phyloP scores from a whole-genome alignment of 2,888 invertebrate genomes.

The Phalera bucephala region DNA sequence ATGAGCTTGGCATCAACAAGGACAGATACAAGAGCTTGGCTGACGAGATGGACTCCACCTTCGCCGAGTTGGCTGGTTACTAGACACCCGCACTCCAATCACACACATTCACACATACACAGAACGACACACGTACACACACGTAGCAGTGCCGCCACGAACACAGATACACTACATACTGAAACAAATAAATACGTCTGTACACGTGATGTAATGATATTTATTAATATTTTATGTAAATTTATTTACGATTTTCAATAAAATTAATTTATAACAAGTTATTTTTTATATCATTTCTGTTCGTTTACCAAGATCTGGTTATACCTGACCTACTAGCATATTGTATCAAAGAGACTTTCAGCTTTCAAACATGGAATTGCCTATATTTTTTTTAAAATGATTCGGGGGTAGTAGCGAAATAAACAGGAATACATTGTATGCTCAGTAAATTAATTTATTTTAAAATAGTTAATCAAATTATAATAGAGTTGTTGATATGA shows the following conservation, averaged over 20 bases:
- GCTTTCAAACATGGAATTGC: too few species aligned
- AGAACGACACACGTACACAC: slow-evolving; percentile 45
- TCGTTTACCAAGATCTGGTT: too few species aligned
- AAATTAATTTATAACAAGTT: slow-evolving; percentile 77
- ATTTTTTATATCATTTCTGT: too few species aligned
- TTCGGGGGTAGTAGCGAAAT: too few species aligned
- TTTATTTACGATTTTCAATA: slow-evolving; percentile 83
- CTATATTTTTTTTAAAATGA: too few species aligned
- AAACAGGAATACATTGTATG: too few species aligned
- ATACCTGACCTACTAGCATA: too few species aligned
- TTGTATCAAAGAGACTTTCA: too few species aligned
- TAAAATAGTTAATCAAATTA: too few species aligned
- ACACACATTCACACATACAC: slow-evolving; percentile 46
- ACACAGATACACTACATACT: slow-evolving; percentile 46
- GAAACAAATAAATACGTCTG: slow-evolving; percentile 48
- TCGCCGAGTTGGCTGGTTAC: slow-evolving; percentile 98
- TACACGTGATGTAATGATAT: slow-evolving; percentile 79
- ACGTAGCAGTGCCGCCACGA: slow-evolving; percentile 43
- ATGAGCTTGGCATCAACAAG: slow-evolving; percentile 97
- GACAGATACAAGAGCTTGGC: slow-evolving; percentile 99
- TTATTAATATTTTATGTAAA: slow-evolving; percentile 82
- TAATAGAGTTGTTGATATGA: too few species aligned
- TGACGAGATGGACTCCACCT: slow-evolving; percentile 99
- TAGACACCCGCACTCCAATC: slow-evolving; percentile 82
- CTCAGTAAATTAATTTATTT: too few species aligned